Conservation (phyloP, 1,140 invertebrate genomes). For the Lepidurus apus region DNA sequence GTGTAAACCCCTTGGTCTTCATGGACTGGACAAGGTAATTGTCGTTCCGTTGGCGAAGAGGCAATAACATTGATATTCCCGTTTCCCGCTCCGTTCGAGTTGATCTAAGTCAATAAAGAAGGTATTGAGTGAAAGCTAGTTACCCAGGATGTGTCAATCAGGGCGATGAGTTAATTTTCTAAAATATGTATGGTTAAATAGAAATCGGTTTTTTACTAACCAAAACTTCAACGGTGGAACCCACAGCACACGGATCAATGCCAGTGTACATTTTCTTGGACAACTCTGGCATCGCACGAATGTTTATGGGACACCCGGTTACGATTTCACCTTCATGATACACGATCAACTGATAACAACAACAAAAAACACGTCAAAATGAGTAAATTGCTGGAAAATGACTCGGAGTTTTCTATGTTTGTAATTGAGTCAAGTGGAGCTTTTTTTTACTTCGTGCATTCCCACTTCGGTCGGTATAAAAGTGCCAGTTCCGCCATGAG, state of each 20-base stretch:
- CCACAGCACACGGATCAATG: slow-evolving; percentile 89
- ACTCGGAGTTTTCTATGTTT: not conserved
- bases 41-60: slow-evolving; percentile 74
- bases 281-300: slow-evolving; percentile 76
- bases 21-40: slow-evolving; percentile 67
- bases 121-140: not conserved
- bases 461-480: slow-evolving; percentile 86
- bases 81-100: slow-evolving; percentile 60
- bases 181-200: not conserved
- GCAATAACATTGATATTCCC: slow-evolving; percentile 83
- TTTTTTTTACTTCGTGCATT: slow-evolving; percentile 70
- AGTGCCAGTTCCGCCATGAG: slow-evolving; percentile 64
- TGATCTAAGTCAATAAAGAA: slow-evolving; percentile 52
- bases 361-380: slow-evolving; percentile 15
- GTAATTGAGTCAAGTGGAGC: slow-evolving; percentile 26
- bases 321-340: slow-evolving; percentile 59
- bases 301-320: slow-evolving; percentile 66
- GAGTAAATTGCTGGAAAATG: slow-evolving; percentile 26
- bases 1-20: slow-evolving; percentile 70
- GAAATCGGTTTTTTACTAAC: slow-evolving; percentile 60
- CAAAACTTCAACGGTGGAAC: slow-evolving; percentile 89
- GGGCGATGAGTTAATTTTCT: too few species aligned
- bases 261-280: slow-evolving; percentile 74
- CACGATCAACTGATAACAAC: slow-evolving; percentile 54
- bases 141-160: not conserved